Percentiles rank a stretch among this genome's conserved stretches.
Evolutionary conservation across 2,888 invertebrate genomes (phyloP).

Genomic region (Stratiomys singularior): DNA sequence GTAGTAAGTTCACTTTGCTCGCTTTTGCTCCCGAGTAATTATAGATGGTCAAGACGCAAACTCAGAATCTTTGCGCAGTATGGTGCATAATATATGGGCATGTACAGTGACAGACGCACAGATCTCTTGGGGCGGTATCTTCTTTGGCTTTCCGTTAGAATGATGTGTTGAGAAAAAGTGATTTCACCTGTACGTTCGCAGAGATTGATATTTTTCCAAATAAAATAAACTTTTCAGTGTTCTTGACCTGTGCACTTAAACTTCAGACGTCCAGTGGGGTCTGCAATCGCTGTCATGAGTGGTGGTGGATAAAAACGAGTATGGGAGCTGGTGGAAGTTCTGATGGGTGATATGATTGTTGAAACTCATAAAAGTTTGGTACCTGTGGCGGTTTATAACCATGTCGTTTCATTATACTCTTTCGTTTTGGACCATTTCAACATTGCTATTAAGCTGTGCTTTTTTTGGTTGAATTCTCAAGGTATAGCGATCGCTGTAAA

Average conservation of each 20-base stretch:
- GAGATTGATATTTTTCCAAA: conserved; percentile 19
- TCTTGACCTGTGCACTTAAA: background rate
- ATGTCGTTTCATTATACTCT: too few species aligned
- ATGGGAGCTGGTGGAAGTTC: too few species aligned
- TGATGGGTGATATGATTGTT: too few species aligned
- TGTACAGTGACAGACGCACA: background rate
- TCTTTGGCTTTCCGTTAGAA: conserved; percentile 15
- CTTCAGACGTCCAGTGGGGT: background rate
- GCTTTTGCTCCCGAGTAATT: conserved; percentile 41
- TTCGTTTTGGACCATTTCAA: too few species aligned
- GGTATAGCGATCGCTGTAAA: too few species aligned
- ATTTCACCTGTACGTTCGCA: conserved; percentile 22
- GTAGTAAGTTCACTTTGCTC: conserved; percentile 22
- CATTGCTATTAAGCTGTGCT: too few species aligned
- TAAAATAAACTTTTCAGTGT: background rate
- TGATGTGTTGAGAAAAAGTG: conserved; percentile 37
- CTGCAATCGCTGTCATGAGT: too few species aligned
- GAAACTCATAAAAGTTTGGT: too few species aligned
- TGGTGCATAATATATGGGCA: conserved; percentile 31
- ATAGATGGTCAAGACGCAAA: conserved; percentile 20
- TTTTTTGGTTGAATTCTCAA: too few species aligned
- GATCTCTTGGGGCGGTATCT: conserved; percentile 12
- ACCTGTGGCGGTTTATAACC: too few species aligned
- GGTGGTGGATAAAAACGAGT: too few species aligned
- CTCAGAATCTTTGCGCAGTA: conserved; percentile 20